These are phyloP conservation scores for Onchidella celtica DNA, from an alignment of 2,888 invertebrate genomes.

Conservation along the genomic window DNA sequence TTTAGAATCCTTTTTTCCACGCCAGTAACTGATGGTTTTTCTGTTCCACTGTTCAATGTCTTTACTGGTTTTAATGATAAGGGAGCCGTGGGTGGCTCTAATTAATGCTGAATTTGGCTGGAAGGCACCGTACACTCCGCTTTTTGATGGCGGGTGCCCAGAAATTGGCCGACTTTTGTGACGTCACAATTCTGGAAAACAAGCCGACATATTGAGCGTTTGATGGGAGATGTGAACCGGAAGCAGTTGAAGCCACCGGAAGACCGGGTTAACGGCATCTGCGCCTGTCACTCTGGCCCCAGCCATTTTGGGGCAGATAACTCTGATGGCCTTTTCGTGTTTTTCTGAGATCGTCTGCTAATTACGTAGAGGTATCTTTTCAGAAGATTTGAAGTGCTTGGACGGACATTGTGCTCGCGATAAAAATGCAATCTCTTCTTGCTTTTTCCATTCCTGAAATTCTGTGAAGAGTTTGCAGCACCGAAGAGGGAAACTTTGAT, in stretches of 20 bases:
- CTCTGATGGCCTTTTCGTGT: constrained; percentile 51
- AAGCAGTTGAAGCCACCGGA: constrained; percentile 42
- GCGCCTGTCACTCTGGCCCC: not conserved
- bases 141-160: not conserved
- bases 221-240: constrained; percentile 38
- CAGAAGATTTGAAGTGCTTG: not conserved
- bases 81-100: not conserved
- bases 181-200: constrained; percentile 4
- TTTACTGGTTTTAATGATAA: not conserved
- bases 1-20: constrained; percentile 4
- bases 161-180: constrained; percentile 15
- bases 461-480: not conserved
- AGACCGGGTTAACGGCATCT: constrained; percentile 40
- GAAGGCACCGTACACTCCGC: not conserved
- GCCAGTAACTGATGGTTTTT: not conserved
- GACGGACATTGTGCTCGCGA: not conserved
- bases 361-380: constrained; percentile 38
- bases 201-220: constrained; percentile 21
- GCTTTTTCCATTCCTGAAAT: not conserved
- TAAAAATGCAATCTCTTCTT: not conserved
- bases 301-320: constrained; percentile 32
- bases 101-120: constrained; percentile 24
- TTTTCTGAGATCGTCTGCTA: constrained; percentile 25
- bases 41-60: not conserved
- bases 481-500: no score